Evolutionary conservation across 2,888 invertebrate species (phyloP).

Genomic region (Agapostemon virescens): DNA sequence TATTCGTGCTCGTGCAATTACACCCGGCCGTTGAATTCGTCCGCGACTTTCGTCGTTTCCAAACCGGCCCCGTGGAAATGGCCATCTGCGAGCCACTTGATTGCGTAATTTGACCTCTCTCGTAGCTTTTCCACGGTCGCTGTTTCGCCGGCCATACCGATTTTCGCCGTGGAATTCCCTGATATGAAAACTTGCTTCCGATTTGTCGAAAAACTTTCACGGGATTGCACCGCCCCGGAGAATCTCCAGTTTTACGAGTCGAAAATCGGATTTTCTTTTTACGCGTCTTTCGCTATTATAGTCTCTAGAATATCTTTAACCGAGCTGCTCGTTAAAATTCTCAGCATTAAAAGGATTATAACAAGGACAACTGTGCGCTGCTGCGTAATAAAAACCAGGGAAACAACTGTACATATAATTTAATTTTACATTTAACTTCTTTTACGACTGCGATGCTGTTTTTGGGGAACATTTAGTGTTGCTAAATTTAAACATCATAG

Average conservation of each 20-base stretch:
- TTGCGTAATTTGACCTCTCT: constrained; percentile 40
- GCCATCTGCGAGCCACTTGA: constrained; percentile 41
- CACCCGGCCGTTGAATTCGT: constrained; percentile 50
- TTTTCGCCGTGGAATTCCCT: background rate
- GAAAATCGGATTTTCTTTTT: background rate
- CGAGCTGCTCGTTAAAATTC: background rate
- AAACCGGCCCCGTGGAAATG: constrained; percentile 27
- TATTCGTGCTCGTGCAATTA: constrained; percentile 63
- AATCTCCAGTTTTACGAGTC: background rate
- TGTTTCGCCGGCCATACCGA: background rate
- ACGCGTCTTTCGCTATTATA: background rate
- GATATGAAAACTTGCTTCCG: background rate
- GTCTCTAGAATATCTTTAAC: background rate
- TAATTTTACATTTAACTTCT: background rate
- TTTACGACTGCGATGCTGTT: background rate
- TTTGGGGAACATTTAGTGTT: too few relatives aligned
- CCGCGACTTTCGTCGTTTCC: constrained; percentile 49
- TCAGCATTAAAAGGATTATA: background rate
- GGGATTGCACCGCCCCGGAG: background rate
- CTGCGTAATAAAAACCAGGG: background rate
- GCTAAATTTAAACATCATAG: background rate
- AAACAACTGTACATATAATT: background rate
- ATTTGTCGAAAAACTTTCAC: background rate
- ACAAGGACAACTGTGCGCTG: background rate
- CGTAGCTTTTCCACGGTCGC: constrained; percentile 3